Evolutionary conservation across 2,797 vertebrate genomes (phyloP).

Genomic region (Hemibagrus guttatus): DNA sequence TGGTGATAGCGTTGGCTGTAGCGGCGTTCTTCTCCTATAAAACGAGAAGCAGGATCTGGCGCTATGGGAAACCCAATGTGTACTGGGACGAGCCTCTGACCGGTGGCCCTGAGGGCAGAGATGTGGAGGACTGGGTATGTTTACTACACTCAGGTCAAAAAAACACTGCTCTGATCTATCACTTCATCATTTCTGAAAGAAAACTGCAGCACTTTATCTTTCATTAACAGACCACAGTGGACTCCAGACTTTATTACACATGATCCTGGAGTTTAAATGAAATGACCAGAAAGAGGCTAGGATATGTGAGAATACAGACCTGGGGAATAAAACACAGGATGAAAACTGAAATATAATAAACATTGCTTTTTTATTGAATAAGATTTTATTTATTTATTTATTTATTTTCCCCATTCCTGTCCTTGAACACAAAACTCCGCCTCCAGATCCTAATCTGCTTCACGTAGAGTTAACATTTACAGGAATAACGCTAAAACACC

Average conservation of each 20-base stretch:
- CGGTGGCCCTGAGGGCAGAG: conserved; percentile 76
- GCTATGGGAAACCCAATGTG: conserved; percentile 84
- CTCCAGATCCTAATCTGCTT: not conserved
- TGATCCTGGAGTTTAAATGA: no score
- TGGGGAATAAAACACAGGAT: not conserved
- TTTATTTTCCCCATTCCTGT: not conserved
- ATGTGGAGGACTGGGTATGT: conserved; percentile 87
- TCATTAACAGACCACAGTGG: not conserved
- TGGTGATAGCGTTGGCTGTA: conserved; percentile 77
- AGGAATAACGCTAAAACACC: not conserved
- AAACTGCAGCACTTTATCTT: not conserved
- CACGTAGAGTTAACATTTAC: not conserved
- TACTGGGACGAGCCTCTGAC: conserved; percentile 78
- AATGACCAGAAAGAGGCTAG: no score
- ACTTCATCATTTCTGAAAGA: not conserved
- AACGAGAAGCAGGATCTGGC: conserved; percentile 86
- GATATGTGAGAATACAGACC: no score
- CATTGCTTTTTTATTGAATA: no score
- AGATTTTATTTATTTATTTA: no score
- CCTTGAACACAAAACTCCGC: not conserved
- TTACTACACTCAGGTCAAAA: not conserved
- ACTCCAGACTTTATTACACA: not conserved
- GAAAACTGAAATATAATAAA: not conserved
- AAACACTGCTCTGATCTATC: not conserved
- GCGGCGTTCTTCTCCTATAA: conserved; percentile 81